Conservation (phyloP, 2,888 invertebrate genomes). For the Drosophila antonietae region DNA sequence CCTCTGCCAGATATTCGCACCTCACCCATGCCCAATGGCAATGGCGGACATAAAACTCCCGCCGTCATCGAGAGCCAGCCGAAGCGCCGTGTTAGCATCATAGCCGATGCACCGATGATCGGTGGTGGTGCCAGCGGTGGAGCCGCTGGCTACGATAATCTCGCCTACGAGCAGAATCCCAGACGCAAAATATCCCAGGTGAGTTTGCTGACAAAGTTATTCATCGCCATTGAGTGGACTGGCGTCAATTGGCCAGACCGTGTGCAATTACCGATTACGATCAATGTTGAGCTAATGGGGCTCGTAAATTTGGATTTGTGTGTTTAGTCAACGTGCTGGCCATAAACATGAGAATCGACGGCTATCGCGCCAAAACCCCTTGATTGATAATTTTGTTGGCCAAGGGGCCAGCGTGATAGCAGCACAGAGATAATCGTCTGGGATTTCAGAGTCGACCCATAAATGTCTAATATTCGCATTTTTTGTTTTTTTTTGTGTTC, state of each 20-base stretch:
- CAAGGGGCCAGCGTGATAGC: slow-evolving; percentile 17
- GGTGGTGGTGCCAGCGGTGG: slow-evolving; percentile 79
- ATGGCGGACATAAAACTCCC: slow-evolving; percentile 60
- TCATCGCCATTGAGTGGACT: not conserved
- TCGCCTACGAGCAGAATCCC: slow-evolving; percentile 87
- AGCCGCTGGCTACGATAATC: slow-evolving; percentile 87
- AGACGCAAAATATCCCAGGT: slow-evolving; percentile 85
- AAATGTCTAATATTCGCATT: slow-evolving; percentile 13
- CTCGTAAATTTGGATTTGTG: slow-evolving; percentile 68
- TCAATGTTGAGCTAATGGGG: slow-evolving; percentile 34
- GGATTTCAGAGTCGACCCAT: slow-evolving; percentile 40
- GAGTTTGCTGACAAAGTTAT: slow-evolving; percentile 53
- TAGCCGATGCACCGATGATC: slow-evolving; percentile 85
- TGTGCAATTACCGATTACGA: slow-evolving; percentile 28
- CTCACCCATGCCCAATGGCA: slow-evolving; percentile 61
- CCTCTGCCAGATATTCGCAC: slow-evolving; percentile 38
- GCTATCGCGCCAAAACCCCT: slow-evolving; percentile 20
- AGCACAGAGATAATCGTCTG: slow-evolving; percentile 42
- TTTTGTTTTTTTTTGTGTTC: not conserved
- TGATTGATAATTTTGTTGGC: slow-evolving; percentile 36
- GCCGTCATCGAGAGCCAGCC: slow-evolving; percentile 82
- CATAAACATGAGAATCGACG: slow-evolving; percentile 36
- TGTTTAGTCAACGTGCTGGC: slow-evolving; percentile 34
- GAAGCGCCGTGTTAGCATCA: slow-evolving; percentile 88
- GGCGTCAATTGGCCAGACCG: not conserved